Percentiles rank a stretch among this genome's conserved stretches.
Evolutionary conservation across 2,888 invertebrate genomes (phyloP).

Genomic region (Eutolmus rufibarbis): DNA sequence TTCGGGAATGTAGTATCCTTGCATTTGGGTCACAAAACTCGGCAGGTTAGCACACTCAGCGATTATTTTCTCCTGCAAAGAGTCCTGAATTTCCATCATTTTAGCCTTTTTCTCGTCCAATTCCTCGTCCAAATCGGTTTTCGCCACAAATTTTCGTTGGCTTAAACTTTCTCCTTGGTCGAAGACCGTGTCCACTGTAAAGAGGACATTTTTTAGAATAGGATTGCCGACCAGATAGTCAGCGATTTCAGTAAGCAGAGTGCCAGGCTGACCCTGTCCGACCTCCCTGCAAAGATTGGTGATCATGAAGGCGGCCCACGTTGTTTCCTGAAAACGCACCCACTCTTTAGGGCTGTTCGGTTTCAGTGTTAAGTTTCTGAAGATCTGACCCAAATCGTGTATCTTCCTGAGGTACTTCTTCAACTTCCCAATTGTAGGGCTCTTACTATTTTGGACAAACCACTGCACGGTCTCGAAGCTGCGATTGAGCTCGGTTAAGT

Average conservation of each 20-base stretch:
- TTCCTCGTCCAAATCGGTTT: constrained; percentile 44
- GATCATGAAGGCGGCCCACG: constrained; percentile 43
- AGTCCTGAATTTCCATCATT: constrained; percentile 37
- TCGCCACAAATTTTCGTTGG: constrained; percentile 46
- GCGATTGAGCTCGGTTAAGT: constrained; percentile 38
- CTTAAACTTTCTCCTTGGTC: constrained; percentile 46
- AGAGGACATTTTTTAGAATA: constrained; percentile 41
- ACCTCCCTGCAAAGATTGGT: constrained; percentile 43
- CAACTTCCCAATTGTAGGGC: background rate
- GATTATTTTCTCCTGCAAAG: constrained; percentile 16
- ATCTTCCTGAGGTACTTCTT: constrained; percentile 44
- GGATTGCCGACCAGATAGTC: background rate
- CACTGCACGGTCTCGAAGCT: constrained; percentile 48
- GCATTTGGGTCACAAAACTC: background rate
- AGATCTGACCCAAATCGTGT: constrained; percentile 41
- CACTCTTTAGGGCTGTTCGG: constrained; percentile 46
- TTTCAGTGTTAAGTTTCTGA: constrained; percentile 42
- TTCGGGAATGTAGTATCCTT: constrained; percentile 48
- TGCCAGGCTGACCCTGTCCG: background rate
- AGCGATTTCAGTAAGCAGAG: constrained; percentile 27
- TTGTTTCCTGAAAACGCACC: constrained; percentile 45
- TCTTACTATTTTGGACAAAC: constrained; percentile 24
- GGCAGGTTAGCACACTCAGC: constrained; percentile 26
- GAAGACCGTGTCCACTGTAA: constrained; percentile 46
- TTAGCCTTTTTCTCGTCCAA: constrained; percentile 46